These are phyloP conservation scores for Xanthia togata DNA, from an alignment of 2,888 invertebrate genomes.

Conservation along the genomic window DNA sequence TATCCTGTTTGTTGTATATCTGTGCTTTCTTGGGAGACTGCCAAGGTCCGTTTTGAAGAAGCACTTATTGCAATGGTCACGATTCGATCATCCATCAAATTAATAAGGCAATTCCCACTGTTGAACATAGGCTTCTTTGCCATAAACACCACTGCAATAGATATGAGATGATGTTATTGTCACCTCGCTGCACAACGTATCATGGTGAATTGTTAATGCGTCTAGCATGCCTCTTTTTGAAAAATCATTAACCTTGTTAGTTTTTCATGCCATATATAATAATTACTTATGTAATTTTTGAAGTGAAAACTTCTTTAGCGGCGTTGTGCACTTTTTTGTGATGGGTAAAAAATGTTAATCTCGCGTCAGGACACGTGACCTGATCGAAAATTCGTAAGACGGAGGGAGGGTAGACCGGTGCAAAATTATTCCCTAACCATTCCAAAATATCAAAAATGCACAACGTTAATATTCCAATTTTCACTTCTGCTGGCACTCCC, in stretches of 20 bases:
- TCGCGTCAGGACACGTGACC: too few species aligned
- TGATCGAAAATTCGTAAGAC: too few species aligned
- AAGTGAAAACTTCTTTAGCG: too few species aligned
- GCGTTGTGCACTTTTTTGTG: too few species aligned
- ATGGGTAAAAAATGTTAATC: too few species aligned
- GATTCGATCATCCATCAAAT: conserved; percentile 4
- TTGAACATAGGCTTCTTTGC: not conserved
- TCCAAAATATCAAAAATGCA: too few species aligned
- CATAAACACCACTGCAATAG: not conserved
- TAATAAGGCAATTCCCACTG: too few species aligned
- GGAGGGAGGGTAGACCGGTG: too few species aligned
- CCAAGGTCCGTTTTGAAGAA: conserved; percentile 10
- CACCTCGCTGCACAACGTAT: not conserved
- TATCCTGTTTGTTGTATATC: not conserved
- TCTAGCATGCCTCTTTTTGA: not conserved
- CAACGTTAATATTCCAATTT: too few species aligned
- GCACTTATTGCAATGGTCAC: not conserved
- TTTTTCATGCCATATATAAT: not conserved
- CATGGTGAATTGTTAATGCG: not conserved
- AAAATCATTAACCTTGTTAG: not conserved
- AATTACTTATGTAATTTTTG: too few species aligned
- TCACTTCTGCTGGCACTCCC: too few species aligned
- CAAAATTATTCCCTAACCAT: too few species aligned
- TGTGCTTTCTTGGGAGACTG: conserved; percentile 14
- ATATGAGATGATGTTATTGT: not conserved